Conservation (phyloP, 2,797 vertebrate genomes). For the Poecile montanus region DNA sequence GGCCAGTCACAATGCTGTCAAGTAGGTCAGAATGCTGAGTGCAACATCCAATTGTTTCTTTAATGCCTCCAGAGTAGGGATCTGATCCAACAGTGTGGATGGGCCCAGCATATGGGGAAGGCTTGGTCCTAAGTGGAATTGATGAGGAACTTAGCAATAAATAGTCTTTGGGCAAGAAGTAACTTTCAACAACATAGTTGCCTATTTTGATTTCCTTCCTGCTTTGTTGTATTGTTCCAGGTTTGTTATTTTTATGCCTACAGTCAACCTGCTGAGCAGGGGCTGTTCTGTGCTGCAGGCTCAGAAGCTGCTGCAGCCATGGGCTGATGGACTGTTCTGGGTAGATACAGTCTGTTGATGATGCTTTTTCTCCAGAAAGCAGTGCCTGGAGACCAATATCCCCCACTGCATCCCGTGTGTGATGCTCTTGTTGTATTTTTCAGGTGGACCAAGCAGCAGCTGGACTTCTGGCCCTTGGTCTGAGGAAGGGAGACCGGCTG, state of each 20-base stretch:
- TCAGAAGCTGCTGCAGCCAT: neutral
- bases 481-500: conserved; percentile 84
- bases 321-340: neutral
- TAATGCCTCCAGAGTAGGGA: neutral
- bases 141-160: neutral
- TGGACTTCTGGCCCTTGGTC: conserved; percentile 87
- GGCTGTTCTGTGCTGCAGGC: neutral
- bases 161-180: neutral
- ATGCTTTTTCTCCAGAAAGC: neutral
- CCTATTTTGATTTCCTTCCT: neutral
- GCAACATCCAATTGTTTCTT: accelerated
- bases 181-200: neutral
- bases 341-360: neutral
- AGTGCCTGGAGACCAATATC: neutral
- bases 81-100: neutral
- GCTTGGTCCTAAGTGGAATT: neutral
- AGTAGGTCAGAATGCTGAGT: neutral
- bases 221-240: neutral
- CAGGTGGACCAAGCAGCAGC: conserved; percentile 87
- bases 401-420: neutral
- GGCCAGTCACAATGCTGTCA: accelerated
- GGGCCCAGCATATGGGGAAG: neutral
- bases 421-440: neutral
- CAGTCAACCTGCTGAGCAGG: neutral
- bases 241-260: neutral